phyloP scores from a whole-genome alignment of 2,113 vertebrate genomes.

The Neopipo cinnamomea region DNA sequence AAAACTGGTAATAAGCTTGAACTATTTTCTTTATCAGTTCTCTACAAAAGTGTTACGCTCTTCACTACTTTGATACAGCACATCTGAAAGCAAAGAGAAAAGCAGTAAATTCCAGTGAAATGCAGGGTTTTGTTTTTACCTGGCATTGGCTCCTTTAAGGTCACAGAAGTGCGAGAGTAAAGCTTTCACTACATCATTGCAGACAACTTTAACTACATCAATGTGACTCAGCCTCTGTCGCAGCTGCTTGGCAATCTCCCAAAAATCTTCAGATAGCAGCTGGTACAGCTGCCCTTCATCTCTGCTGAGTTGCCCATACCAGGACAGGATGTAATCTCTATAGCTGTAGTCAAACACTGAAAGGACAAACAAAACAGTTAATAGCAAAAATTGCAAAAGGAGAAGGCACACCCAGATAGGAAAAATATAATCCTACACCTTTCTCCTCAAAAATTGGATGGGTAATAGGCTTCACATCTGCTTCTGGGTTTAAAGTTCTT shows the following conservation, averaged over 20 bases:
- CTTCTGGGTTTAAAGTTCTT: not conserved
- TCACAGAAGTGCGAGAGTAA: constrained; percentile 93
- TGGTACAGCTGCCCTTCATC: constrained; percentile 92
- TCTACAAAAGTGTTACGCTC: not conserved
- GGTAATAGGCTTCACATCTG: not conserved
- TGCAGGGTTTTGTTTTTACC: constrained; percentile 72
- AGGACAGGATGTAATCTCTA: constrained; percentile 94
- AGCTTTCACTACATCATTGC: constrained; percentile 88
- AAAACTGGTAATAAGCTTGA: not conserved
- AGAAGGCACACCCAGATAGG: not conserved
- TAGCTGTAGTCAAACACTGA: constrained; percentile 96
- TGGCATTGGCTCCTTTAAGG: constrained; percentile 90
- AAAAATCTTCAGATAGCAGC: constrained; percentile 95
- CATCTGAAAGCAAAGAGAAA: not conserved
- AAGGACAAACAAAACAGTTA: constrained; percentile 35
- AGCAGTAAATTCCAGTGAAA: not conserved
- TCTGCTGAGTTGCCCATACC: constrained; percentile 89
- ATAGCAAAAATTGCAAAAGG: not conserved
- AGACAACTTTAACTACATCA: constrained; percentile 92
- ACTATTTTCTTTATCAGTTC: not conserved
- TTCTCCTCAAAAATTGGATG: not conserved
- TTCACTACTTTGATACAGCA: not conserved
- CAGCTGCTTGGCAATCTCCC: constrained; percentile 90
- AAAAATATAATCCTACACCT: not conserved
- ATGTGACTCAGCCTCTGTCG: constrained; percentile 84